These are phyloP conservation scores for Argynnis bischoffii DNA, from an alignment of 2,888 invertebrate species.

Conservation along the genomic window DNA sequence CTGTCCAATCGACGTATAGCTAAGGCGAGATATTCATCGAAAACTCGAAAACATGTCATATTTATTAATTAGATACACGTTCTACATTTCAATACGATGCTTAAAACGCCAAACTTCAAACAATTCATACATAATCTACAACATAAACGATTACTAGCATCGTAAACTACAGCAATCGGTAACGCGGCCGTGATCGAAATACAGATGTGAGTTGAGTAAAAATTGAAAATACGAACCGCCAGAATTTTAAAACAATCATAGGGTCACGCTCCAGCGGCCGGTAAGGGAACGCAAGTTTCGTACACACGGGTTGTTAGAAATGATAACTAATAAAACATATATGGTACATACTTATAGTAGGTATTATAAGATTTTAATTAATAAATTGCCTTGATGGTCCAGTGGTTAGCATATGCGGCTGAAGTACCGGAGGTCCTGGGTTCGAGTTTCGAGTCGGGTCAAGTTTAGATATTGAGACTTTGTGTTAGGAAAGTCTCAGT, in stretches of 20 bases:
- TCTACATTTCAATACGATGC: not conserved
- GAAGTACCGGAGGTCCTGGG: too few species aligned
- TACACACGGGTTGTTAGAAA: slow-evolving; percentile 37
- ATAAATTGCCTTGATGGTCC: too few species aligned
- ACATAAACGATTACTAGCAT: slow-evolving; percentile 24
- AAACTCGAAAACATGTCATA: not conserved
- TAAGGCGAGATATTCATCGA: not conserved
- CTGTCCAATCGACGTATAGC: not conserved
- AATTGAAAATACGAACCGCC: slow-evolving; percentile 49
- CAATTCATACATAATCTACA: not conserved
- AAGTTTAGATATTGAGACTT: too few species aligned
- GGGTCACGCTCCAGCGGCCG: slow-evolving; percentile 51
- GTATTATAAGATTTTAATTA: too few species aligned
- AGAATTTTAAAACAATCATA: slow-evolving; percentile 54
- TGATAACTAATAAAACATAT: not conserved
- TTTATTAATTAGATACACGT: not conserved
- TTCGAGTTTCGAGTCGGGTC: too few species aligned
- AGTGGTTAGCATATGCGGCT: too few species aligned
- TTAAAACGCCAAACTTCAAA: slow-evolving; percentile 1
- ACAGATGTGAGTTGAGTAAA: slow-evolving; percentile 47
- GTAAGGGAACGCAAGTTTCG: slow-evolving; percentile 36
- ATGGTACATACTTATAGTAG: too few species aligned
- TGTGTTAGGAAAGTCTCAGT: too few species aligned
- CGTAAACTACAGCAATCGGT: slow-evolving; percentile 37
- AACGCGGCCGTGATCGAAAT: slow-evolving; percentile 38